Percentiles rank a stretch among this genome's conserved stretches.
Evolutionary conservation across 2,113 vertebrate genomes (phyloP).

Genomic region (Cynoglossus semilaevis): DNA sequence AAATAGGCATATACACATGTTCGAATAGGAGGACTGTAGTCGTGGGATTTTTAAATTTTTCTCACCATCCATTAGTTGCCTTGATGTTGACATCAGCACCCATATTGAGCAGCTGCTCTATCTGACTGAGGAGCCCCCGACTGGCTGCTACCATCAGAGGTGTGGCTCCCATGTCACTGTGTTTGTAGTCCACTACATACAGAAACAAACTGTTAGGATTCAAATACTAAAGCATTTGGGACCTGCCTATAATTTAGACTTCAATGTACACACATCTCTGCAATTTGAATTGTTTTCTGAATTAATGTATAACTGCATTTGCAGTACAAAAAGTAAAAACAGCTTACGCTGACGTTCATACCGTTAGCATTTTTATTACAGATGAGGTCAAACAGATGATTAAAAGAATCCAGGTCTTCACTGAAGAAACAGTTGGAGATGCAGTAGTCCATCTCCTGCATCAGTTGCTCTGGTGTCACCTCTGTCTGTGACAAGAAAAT

Average conservation of each 20-base stretch:
- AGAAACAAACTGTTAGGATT: constrained; percentile 1
- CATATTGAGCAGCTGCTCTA: constrained; percentile 89
- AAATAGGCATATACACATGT: background rate
- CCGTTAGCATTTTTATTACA: constrained; percentile 88
- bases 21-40: no score
- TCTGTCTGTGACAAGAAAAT: constrained; percentile 72
- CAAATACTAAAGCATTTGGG: background rate
- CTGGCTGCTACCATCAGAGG: constrained; percentile 90
- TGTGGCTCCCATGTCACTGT: constrained; percentile 87
- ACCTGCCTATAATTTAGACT: no score
- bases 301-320: no score
- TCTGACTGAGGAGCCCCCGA: constrained; percentile 84
- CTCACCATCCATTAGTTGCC: constrained; percentile 92
- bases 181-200: constrained; percentile 86
- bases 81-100: constrained; percentile 85
- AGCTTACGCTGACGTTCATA: constrained; percentile 59
- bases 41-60: no score
- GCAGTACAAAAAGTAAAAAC: background rate
- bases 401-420: constrained; percentile 84
- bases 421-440: constrained; percentile 87
- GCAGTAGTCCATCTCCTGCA: constrained; percentile 92
- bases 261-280: no score
- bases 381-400: constrained; percentile 91
- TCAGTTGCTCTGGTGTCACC: constrained; percentile 79
- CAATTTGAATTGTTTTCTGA: no score